A percentile compares a stretch with the other conserved stretches of the same genome.
phyloP scores from a whole-genome alignment of 1,140 invertebrate genomes.

The Pseudoatta argentina region DNA sequence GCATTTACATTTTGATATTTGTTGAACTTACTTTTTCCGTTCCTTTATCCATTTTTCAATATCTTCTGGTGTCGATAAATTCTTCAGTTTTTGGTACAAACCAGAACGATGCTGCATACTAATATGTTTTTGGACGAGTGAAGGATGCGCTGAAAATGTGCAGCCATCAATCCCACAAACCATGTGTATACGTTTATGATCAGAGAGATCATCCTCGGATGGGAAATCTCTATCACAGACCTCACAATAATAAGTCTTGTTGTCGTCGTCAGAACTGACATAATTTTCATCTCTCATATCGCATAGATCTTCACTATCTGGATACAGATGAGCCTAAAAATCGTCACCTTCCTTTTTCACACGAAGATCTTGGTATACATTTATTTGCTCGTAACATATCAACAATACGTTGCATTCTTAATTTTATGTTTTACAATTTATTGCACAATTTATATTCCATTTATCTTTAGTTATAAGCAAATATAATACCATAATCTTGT shows the following conservation, averaged over 20 bases:
- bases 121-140: slow-evolving; percentile 92
- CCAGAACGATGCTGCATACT: slow-evolving; percentile 93
- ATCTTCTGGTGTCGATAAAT: slow-evolving; percentile 91
- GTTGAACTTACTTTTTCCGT: slow-evolving; percentile 88
- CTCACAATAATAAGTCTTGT: slow-evolving; percentile 88
- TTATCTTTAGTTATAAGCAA: slow-evolving; percentile 16
- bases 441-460: slow-evolving; percentile 20
- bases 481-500: slow-evolving; percentile 33
- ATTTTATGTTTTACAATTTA: neutral
- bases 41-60: slow-evolving; percentile 94
- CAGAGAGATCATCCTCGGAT: slow-evolving; percentile 87
- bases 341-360: slow-evolving; percentile 61
- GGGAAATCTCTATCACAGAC: slow-evolving; percentile 92
- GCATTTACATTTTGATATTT: neutral
- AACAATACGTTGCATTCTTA: neutral
- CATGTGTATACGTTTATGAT: slow-evolving; percentile 90
- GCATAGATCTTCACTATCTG: slow-evolving; percentile 69
- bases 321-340: slow-evolving; percentile 81
- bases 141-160: slow-evolving; percentile 92
- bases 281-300: slow-evolving; percentile 74
- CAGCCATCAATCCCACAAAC: slow-evolving; percentile 93
- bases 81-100: slow-evolving; percentile 91
- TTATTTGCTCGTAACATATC: neutral
- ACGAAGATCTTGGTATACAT: neutral
- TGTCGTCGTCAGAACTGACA: slow-evolving; percentile 67